These are phyloP conservation scores for Erebia ligea DNA, from an alignment of 2,888 invertebrate genomes.

Conservation along the genomic window DNA sequence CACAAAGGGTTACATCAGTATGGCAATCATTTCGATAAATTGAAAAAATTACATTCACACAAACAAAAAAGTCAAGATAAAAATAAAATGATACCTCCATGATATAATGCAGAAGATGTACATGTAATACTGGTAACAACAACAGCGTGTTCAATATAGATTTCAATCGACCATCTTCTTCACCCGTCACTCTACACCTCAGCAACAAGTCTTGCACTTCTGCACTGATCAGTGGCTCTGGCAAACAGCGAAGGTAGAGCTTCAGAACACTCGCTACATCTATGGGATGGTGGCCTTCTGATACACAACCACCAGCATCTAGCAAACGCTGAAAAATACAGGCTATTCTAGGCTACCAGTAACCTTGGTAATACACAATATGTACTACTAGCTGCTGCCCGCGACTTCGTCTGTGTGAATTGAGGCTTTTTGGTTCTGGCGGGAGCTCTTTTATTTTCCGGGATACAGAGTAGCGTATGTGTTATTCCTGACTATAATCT, in stretches of 20 bases:
- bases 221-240: conserved; percentile 90
- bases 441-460: too few species aligned
- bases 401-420: too few species aligned
- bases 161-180: conserved; percentile 82
- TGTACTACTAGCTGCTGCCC: too few species aligned
- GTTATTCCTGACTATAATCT: too few species aligned
- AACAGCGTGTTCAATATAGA: conserved; percentile 88
- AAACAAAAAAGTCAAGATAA: too few species aligned
- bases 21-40: not conserved
- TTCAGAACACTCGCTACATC: conserved; percentile 95
- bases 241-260: conserved; percentile 92
- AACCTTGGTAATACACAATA: too few species aligned
- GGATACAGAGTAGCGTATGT: too few species aligned
- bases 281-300: conserved; percentile 89
- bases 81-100: conserved; percentile 84
- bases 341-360: not conserved
- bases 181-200: conserved; percentile 84
- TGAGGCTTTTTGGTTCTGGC: too few species aligned
- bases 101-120: conserved; percentile 91
- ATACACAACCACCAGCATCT: conserved; percentile 88
- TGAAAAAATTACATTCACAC: not conserved
- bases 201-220: conserved; percentile 92
- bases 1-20: too few species aligned
- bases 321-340: conserved; percentile 80
- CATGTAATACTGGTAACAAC: conserved; percentile 89